Base-by-base conservation (phyloP, 2,113 vertebrate species). In the Microtus pennsylvanicus region DNA sequence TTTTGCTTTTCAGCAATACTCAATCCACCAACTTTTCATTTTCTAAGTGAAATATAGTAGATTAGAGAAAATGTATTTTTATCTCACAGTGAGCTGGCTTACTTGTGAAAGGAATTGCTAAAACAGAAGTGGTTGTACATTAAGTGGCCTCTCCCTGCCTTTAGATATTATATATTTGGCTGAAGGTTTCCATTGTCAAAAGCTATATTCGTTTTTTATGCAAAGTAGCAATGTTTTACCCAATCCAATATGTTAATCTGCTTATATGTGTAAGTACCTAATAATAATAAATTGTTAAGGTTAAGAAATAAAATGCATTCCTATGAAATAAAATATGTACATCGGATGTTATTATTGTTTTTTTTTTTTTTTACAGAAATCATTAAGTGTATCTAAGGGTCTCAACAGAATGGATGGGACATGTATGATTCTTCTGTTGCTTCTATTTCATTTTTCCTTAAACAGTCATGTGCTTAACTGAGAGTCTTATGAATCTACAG, bases 11-110 rank as follows among this genome's bases (percentile, higher is more conserved):
- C 94, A 92, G 95, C 3, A 85, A 47, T 94, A 50, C 0, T 1
- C 61, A 80, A 6, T 83, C 42, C 87, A 70, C 19, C n/a, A 94
- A 5, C 5, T 76, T 97, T 94, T 83, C 58, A 42, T 90, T 17
- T 94, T 98, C 69, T 97, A 97, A 97, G 1, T 94, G 89, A 97
- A 96, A 97, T n/a, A 2, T 47, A 13, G 76, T 94, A 67, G 26
- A 90, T 97, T 93, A 86, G 96, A 87, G 81, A 95, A 47, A 93
- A 14, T 94, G 21, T 28, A 86, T 65, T 95, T 91, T 93, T 91
- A 87, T 35, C 30, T 45, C 93, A 77, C 77, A 96, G 38, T 81
- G 13, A n/a, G 55, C 14, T 2, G n/a, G 74, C 28, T 94, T 58
- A 12, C 70, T 33, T 87, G 2, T 90, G 67, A 97, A 97, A 92